phyloP scores from a whole-genome alignment of 1,140 invertebrate genomes.

The Sarcophaga peregrina region DNA sequence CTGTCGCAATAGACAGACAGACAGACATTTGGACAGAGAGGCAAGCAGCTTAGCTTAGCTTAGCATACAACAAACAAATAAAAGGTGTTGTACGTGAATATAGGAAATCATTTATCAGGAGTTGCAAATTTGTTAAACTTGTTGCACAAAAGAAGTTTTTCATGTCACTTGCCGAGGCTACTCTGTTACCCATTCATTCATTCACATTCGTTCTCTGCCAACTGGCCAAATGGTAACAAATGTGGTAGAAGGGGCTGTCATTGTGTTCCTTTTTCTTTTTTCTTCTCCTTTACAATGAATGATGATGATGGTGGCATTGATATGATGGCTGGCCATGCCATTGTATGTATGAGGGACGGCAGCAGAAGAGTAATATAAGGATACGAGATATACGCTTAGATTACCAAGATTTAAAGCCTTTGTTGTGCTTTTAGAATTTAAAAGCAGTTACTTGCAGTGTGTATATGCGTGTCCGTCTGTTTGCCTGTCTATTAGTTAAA shows the following conservation, averaged over 20 bases:
- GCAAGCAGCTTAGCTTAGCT: not conserved
- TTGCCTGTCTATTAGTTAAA: too few relatives aligned
- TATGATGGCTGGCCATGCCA: conserved; percentile 13
- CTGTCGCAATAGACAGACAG: not conserved
- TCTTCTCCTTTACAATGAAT: not conserved
- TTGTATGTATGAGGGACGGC: not conserved
- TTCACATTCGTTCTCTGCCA: not conserved
- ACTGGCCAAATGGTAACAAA: too few relatives aligned
- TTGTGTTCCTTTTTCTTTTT: not conserved
- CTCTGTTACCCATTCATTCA: conserved; percentile 36
- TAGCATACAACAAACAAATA: not conserved
- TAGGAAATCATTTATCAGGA: conserved; percentile 62
- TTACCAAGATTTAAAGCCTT: not conserved
- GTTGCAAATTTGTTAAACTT: conserved; percentile 59
- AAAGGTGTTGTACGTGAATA: conserved; percentile 43
- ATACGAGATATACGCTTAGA: not conserved
- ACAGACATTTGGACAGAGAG: not conserved
- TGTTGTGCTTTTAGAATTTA: too few relatives aligned
- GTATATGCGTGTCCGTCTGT: too few relatives aligned
- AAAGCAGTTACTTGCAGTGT: too few relatives aligned
- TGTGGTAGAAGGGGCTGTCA: not conserved
- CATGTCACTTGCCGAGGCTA: conserved; percentile 58
- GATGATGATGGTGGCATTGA: conserved; percentile 24
- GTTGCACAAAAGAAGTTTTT: conserved; percentile 66
- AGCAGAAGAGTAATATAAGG: not conserved